Conservation (phyloP, 2,888 invertebrate species). For the Podabrus alpinus region DNA sequence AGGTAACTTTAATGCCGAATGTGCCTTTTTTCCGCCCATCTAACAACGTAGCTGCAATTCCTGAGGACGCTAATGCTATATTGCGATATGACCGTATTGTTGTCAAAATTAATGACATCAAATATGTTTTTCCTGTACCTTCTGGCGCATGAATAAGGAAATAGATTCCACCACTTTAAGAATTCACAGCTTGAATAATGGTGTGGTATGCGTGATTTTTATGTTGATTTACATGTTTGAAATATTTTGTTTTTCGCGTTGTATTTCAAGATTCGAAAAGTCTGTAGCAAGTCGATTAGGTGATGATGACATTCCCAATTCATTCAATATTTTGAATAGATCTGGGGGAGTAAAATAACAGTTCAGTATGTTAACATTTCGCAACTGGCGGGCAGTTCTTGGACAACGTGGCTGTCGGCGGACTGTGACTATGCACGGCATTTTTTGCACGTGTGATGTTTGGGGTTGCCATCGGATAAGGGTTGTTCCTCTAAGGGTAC, state of each 20-base stretch:
- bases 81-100: slow-evolving; percentile 38
- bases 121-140: slow-evolving; percentile 48
- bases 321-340: no score
- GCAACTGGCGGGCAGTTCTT: no score
- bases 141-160: neutral
- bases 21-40: slow-evolving; percentile 48
- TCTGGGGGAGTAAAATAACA: no score
- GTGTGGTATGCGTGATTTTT: neutral
- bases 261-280: neutral
- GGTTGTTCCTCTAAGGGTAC: no score
- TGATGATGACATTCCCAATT: no score
- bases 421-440: no score
- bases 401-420: no score
- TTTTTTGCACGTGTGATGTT: no score
- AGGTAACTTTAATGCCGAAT: no score
- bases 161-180: neutral
- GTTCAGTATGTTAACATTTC: no score
- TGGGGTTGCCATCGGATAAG: no score
- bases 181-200: neutral
- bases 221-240: neutral
- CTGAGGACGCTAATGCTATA: slow-evolving; percentile 50
- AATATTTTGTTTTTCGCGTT: neutral
- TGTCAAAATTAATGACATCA: slow-evolving; percentile 45
- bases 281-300: no score
- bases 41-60: slow-evolving; percentile 52